Percentiles rank a stretch among this genome's conserved stretches.
These are phyloP conservation scores for Apoda limacodes DNA, from an alignment of 2,888 invertebrate genomes.

Conservation along the genomic window DNA sequence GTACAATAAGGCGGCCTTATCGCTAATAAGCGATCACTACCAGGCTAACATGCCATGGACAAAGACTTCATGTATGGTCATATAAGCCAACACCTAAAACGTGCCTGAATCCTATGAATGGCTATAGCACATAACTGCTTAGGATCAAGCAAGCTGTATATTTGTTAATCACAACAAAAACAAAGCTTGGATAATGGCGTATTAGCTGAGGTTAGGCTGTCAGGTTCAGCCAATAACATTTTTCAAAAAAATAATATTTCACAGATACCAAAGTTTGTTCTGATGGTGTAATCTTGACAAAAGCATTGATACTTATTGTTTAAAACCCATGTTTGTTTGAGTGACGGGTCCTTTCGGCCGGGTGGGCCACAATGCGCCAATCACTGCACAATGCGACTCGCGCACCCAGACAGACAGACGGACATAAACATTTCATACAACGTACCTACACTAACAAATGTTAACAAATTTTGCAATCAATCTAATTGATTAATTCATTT, in stretches of 20 bases:
- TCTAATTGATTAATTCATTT: neutral
- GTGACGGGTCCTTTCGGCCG: conserved; percentile 36
- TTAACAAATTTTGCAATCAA: neutral
- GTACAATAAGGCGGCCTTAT: too few species aligned
- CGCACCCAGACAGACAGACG: conserved; percentile 33
- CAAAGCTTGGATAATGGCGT: too few species aligned
- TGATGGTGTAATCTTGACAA: conserved; percentile 24
- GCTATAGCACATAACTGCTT: too few species aligned
- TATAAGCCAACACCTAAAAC: too few species aligned
- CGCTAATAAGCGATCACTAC: too few species aligned
- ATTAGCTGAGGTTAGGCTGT: too few species aligned
- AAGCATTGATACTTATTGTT: conserved; percentile 41
- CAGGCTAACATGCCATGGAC: too few species aligned
- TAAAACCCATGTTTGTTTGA: conserved; percentile 50
- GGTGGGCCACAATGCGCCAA: conserved; percentile 42
- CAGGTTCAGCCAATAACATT: too few species aligned
- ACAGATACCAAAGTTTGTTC: neutral
- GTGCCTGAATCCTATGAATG: too few species aligned
- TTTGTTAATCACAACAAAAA: too few species aligned
- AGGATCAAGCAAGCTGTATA: too few species aligned
- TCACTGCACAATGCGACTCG: conserved; percentile 36
- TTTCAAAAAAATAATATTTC: conserved; percentile 1
- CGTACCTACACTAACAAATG: conserved; percentile 22
- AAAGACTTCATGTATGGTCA: too few species aligned
- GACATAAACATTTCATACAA: conserved; percentile 24